Conservation (phyloP, 1,140 invertebrate genomes). For the Lycorma delicatula region DNA sequence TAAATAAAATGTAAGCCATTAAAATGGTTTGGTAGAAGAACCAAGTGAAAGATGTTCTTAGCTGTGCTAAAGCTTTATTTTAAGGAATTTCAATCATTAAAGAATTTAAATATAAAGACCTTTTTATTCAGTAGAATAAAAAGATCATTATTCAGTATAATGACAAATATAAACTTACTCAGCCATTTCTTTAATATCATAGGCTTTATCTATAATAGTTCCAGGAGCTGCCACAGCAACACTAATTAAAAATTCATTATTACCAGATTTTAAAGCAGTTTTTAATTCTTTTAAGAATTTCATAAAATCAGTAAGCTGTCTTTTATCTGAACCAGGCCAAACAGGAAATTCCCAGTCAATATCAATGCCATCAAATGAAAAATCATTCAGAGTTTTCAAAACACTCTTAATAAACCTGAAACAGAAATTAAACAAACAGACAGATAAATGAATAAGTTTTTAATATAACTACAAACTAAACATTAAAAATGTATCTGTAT, state of each 20-base stretch:
- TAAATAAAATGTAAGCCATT: too few species aligned
- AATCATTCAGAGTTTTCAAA: not conserved
- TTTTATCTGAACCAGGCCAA: not conserved
- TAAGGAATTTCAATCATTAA: too few species aligned
- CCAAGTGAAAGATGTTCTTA: too few species aligned
- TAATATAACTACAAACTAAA: not conserved
- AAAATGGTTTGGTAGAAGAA: too few species aligned
- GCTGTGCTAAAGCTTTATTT: too few species aligned
- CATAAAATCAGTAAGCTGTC: not conserved
- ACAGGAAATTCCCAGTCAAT: slow-evolving; percentile 8
- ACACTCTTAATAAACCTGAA: slow-evolving; percentile 2
- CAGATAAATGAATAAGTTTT: not conserved
- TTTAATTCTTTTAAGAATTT: not conserved
- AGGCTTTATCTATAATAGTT: slow-evolving; percentile 60
- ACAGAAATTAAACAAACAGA: not conserved
- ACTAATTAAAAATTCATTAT: not conserved
- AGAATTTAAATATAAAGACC: too few species aligned
- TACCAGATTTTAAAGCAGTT: slow-evolving; percentile 38
- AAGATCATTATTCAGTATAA: too few species aligned
- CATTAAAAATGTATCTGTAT: too few species aligned
- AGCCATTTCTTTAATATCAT: slow-evolving; percentile 63
- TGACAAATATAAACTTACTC: too few species aligned
- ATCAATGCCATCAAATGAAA: not conserved
- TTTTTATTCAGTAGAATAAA: too few species aligned
- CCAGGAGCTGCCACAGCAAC: slow-evolving; percentile 60